Evolutionary conservation across 2,888 invertebrate genomes (phyloP).

Genomic region (Linyphia triangularis): DNA sequence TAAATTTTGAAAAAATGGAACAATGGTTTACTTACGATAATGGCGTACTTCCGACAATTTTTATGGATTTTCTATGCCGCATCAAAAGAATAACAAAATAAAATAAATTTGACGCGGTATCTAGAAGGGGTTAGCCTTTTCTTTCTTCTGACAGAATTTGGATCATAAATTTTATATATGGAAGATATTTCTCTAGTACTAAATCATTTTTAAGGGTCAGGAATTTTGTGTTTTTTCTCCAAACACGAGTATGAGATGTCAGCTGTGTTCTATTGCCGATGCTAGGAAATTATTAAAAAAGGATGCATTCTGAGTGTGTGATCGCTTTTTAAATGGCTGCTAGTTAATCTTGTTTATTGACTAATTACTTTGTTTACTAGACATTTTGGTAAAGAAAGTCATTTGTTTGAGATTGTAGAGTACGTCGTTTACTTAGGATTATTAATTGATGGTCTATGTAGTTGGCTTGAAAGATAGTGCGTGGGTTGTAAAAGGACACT

Average conservation of each 20-base stretch:
- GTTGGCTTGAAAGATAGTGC: no score
- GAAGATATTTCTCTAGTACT: slow-evolving; percentile 46
- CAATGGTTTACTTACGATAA: slow-evolving; percentile 58
- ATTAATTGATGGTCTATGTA: no score
- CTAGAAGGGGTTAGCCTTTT: slow-evolving; percentile 38
- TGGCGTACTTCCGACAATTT: slow-evolving; percentile 39
- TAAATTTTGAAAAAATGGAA: slow-evolving; percentile 53
- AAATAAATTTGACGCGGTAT: slow-evolving; percentile 39
- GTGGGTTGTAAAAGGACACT: no score
- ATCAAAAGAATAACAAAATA: not conserved
- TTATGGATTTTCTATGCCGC: slow-evolving; percentile 47
- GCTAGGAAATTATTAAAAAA: not conserved
- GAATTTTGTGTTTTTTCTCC: slow-evolving; percentile 13
- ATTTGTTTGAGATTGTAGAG: no score
- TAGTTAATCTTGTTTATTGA: not conserved
- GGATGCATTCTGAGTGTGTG: not conserved
- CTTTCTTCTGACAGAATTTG: slow-evolving; percentile 34
- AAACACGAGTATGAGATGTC: not conserved
- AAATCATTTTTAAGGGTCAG: slow-evolving; percentile 59
- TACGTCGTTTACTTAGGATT: no score
- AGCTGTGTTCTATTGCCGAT: not conserved
- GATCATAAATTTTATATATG: slow-evolving; percentile 59
- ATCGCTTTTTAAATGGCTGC: not conserved
- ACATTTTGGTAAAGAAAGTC: no score
- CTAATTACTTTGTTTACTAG: no score